These are phyloP conservation scores for Cephus nigrinus DNA, from an alignment of 2,888 invertebrate species.

Conservation along the genomic window DNA sequence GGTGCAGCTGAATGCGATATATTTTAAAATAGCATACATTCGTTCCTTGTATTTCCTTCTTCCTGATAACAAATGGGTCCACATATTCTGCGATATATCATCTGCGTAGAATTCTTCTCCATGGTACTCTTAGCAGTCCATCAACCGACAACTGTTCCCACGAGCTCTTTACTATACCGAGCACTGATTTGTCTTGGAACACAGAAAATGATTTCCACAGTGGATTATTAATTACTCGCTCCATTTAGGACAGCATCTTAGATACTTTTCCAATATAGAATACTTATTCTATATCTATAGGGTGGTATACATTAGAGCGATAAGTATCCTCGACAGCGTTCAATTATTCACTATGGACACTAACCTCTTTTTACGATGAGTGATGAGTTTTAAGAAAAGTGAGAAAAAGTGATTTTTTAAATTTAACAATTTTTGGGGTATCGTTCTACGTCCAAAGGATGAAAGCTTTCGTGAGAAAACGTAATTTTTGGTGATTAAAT, in stretches of 20 bases:
- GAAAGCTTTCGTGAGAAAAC: no score
- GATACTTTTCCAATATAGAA: neutral
- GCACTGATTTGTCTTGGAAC: conserved; percentile 19
- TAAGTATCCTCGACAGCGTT: neutral
- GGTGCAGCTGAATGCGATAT: neutral
- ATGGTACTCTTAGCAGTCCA: conserved; percentile 31
- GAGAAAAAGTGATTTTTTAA: neutral
- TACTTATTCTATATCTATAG: neutral
- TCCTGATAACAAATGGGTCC: neutral
- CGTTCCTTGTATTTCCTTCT: neutral
- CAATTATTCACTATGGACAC: neutral
- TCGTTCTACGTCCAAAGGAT: neutral
- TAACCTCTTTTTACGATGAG: neutral
- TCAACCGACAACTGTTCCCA: conserved; percentile 29
- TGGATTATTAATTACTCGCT: neutral
- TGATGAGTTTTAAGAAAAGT: neutral
- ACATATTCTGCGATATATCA: conserved; percentile 32
- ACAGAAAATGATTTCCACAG: neutral
- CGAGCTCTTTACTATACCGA: conserved; percentile 20
- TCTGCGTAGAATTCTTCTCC: conserved; percentile 17
- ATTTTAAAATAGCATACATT: neutral
- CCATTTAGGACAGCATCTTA: neutral
- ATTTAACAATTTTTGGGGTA: neutral
- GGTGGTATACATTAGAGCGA: neutral
- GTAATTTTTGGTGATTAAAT: conserved; percentile 31